A percentile compares a stretch with the other conserved stretches of the same genome.
Evolutionary conservation across 37 sponge, comb jelly and placozoan genomes (phyloP).

Genomic region (Agelas oroides): DNA sequence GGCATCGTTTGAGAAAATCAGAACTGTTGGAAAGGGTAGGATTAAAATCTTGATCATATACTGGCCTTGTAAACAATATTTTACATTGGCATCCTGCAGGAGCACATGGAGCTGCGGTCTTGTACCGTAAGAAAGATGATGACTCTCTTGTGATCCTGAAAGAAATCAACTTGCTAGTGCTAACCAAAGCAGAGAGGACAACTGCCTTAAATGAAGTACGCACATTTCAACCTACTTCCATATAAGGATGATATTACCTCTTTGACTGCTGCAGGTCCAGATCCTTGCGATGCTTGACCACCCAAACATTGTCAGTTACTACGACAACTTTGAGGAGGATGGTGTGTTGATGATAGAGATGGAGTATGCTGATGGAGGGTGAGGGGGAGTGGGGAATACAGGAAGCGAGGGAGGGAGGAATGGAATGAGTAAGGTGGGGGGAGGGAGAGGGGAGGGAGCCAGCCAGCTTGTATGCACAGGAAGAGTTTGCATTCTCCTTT

Average conservation of each 20-base stretch:
- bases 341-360: constrained; percentile 99
- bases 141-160: constrained; percentile 94
- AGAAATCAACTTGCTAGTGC: constrained; percentile 92
- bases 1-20: constrained; percentile 83
- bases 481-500: no score
- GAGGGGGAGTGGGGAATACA: not conserved
- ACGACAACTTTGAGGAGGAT: constrained; percentile 98
- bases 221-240: no score
- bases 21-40: constrained; percentile 76
- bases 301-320: constrained; percentile 96
- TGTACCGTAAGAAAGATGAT: constrained; percentile 94
- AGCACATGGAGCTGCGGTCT: constrained; percentile 94
- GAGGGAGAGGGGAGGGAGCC: not conserved
- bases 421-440: not conserved
- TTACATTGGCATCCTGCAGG: constrained; percentile 43
- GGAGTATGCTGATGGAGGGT: constrained; percentile 99
- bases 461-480: no score
- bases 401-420: not conserved
- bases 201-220: constrained; percentile 87
- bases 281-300: constrained; percentile 91
- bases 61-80: no score
- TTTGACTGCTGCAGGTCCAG: constrained; percentile 56
- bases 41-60: not conserved
- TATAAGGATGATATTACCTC: no score
- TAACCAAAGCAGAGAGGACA: constrained; percentile 77